Evolutionary conservation across 2,113 vertebrate genomes (phyloP).

Genomic region (Gnathonemus longibarbis): DNA sequence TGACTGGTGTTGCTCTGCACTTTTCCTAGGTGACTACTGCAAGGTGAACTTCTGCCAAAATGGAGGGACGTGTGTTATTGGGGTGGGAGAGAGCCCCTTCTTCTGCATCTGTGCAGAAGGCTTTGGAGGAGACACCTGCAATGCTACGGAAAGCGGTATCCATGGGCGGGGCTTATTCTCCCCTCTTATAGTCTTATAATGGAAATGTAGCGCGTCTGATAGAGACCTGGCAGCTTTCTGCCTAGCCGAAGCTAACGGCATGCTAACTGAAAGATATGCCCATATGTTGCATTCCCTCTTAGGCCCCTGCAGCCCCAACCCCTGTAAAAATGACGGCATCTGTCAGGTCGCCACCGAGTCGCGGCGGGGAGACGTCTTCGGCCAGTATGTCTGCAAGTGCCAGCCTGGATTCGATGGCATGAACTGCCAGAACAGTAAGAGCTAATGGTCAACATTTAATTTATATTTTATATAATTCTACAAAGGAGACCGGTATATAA

Average conservation of each 20-base stretch:
- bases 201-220: neutral
- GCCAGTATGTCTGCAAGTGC: conserved; percentile 78
- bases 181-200: neutral
- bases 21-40: conserved; percentile 73
- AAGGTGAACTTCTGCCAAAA: conserved; percentile 76
- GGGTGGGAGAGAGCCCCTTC: conserved; percentile 65
- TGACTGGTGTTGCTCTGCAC: neutral
- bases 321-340: conserved; percentile 71
- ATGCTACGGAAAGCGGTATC: conserved; percentile 76
- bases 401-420: conserved; percentile 66
- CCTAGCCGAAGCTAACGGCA: neutral
- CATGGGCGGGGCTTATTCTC: neutral
- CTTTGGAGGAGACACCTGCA: conserved; percentile 77
- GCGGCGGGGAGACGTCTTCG: conserved; percentile 79
- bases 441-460: neutral
- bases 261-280: neutral
- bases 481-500: neutral
- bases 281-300: neutral
- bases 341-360: conserved; percentile 60
- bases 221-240: neutral
- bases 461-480: neutral
- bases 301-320: conserved; percentile 85
- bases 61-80: conserved; percentile 78
- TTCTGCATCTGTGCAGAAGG: conserved; percentile 83
- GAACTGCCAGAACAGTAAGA: conserved; percentile 85